A percentile compares a stretch with the other conserved stretches of the same genome.
These are phyloP conservation scores for Tiliacea aurago DNA, from an alignment of 2,888 invertebrate species.

Conservation along the genomic window DNA sequence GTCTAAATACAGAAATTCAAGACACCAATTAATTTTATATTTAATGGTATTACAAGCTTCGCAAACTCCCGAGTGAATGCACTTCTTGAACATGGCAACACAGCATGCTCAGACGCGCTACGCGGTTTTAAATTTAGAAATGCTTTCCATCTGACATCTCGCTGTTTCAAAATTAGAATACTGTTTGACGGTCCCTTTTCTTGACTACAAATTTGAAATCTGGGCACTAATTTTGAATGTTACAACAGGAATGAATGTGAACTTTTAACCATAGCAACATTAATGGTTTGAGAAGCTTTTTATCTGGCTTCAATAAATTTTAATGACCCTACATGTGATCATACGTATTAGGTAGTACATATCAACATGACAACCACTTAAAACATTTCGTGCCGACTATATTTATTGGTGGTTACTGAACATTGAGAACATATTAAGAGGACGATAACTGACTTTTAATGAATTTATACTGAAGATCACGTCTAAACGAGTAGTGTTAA, in stretches of 20 bases:
- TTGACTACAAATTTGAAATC: slow-evolving; percentile 51
- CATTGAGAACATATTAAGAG: too few relatives aligned
- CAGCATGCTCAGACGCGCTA: slow-evolving; percentile 79
- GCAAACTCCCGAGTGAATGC: slow-evolving; percentile 57
- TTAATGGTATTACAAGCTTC: slow-evolving; percentile 50
- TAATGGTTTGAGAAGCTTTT: slow-evolving; percentile 22
- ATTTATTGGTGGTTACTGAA: slow-evolving; percentile 56
- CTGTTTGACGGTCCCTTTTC: slow-evolving; percentile 65
- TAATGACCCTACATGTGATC: slow-evolving; percentile 32
- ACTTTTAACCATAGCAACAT: slow-evolving; percentile 10
- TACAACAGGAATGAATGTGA: slow-evolving; percentile 1
- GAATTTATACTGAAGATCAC: too few relatives aligned
- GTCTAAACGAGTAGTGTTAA: too few relatives aligned
- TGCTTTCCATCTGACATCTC: slow-evolving; percentile 74
- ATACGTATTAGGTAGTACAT: slow-evolving; percentile 17
- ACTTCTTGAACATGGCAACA: slow-evolving; percentile 67
- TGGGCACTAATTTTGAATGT: slow-evolving; percentile 22
- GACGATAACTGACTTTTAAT: too few relatives aligned
- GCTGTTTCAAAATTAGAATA: slow-evolving; percentile 75
- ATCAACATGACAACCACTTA: slow-evolving; percentile 59
- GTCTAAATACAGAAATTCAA: slow-evolving; percentile 49
- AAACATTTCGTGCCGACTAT: slow-evolving; percentile 45
- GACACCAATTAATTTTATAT: slow-evolving; percentile 46
- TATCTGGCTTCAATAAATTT: slow-evolving; percentile 40
- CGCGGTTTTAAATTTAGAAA: slow-evolving; percentile 81